These are phyloP conservation scores for Leptinotarsa tumamoca DNA, from an alignment of 2,888 invertebrate species.

Conservation along the genomic window DNA sequence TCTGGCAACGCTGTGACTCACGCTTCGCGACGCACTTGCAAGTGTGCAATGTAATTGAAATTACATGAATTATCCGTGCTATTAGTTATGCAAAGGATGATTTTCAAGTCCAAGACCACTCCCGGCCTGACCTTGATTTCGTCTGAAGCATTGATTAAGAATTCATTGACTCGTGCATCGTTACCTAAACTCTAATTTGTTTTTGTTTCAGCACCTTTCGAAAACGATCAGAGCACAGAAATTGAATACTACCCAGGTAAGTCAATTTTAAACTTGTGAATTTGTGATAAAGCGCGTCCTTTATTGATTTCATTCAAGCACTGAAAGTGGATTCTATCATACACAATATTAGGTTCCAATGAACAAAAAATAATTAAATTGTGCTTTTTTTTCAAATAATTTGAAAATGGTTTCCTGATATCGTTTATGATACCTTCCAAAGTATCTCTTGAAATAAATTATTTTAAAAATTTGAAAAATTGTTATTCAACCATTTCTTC, in stretches of 20 bases:
- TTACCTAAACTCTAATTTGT: conserved; percentile 47
- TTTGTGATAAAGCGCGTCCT: neutral
- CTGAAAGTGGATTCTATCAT: too few species aligned
- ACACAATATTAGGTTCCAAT: too few species aligned
- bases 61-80: conserved; percentile 26
- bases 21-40: conserved; percentile 18
- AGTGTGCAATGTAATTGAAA: conserved; percentile 15
- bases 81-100: conserved; percentile 24
- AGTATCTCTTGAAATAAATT: too few species aligned
- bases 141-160: neutral
- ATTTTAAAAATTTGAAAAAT: too few species aligned
- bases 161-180: conserved; percentile 2
- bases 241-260: conserved; percentile 76
- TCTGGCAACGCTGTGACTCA: neutral
- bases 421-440: too few species aligned
- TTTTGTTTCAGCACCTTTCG: conserved; percentile 76
- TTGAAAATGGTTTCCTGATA: too few species aligned
- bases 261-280: conserved; percentile 9
- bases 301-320: too few species aligned
- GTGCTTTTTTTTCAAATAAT: too few species aligned
- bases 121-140: conserved; percentile 22
- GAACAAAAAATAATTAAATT: too few species aligned
- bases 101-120: conserved; percentile 26
- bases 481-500: too few species aligned
- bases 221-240: conserved; percentile 69